Percentiles rank a stretch among this genome's conserved stretches.
phyloP scores from a whole-genome alignment of 2,797 vertebrate species.

The Leuciscus waleckii region DNA sequence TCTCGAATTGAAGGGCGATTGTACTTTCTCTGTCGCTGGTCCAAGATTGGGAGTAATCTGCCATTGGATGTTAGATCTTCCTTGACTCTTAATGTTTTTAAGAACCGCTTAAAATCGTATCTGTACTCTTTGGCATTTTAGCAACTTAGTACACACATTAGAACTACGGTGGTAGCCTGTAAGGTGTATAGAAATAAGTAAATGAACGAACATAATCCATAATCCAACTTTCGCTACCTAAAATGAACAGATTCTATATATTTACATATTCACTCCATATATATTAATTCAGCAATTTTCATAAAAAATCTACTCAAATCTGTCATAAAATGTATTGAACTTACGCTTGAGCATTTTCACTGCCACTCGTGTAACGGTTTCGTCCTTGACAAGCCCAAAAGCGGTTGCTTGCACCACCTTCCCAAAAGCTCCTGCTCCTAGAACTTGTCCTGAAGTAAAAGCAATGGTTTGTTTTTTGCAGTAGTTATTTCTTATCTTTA shows the following conservation, averaged over 20 bases:
- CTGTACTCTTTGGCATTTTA: too few relatives aligned
- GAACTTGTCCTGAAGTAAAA: constrained; percentile 82
- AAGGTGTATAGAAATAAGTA: too few relatives aligned
- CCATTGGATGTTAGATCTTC: too few relatives aligned
- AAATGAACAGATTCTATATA: not conserved
- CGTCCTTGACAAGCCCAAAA: constrained; percentile 85
- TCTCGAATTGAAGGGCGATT: too few relatives aligned
- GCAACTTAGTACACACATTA: too few relatives aligned
- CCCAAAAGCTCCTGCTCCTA: constrained; percentile 94
- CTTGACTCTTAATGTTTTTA: too few relatives aligned
- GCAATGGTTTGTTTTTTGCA: not conserved
- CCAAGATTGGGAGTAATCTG: too few relatives aligned
- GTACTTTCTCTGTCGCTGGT: too few relatives aligned
- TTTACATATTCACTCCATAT: not conserved
- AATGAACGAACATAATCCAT: not conserved
- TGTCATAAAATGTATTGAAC: constrained; percentile 52
- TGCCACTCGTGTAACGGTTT: constrained; percentile 84
- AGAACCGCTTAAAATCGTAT: too few relatives aligned
- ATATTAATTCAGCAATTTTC: not conserved
- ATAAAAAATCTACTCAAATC: not conserved
- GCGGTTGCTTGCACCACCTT: constrained; percentile 95
- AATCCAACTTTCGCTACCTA: not conserved
- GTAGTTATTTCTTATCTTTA: not conserved
- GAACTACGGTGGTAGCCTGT: too few relatives aligned
- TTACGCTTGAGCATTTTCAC: constrained; percentile 99